Conservation (phyloP, 2,888 invertebrate species). For the Xylocampa areola region DNA sequence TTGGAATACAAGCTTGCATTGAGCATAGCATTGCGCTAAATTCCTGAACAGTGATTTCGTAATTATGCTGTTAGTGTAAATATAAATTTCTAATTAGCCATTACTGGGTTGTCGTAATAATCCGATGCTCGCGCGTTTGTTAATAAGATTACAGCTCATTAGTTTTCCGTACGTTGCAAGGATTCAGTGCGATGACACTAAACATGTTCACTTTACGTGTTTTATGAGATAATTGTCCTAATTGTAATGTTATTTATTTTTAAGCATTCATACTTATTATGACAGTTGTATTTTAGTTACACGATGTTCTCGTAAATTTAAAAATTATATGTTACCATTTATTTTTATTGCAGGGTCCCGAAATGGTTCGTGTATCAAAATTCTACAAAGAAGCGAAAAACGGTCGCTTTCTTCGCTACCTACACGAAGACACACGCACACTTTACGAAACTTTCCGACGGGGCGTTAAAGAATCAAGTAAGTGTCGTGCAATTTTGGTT, state of each 20-base stretch:
- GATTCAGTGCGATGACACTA: conserved; percentile 80
- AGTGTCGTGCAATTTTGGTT: conserved; percentile 76
- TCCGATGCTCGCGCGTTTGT: conserved; percentile 46
- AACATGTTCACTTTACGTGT: conserved; percentile 30
- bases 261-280: conserved; percentile 11
- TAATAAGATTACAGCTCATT: conserved; percentile 83
- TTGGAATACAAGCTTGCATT: conserved; percentile 23
- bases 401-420: conserved; percentile 95
- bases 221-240: conserved; percentile 18
- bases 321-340: background rate
- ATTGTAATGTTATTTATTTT: conserved; percentile 7
- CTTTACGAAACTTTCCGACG: conserved; percentile 97
- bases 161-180: conserved; percentile 70
- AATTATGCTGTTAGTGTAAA: conserved; percentile 25
- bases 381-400: conserved; percentile 97
- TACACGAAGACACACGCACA: conserved; percentile 96
- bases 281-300: background rate
- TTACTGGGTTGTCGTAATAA: conserved; percentile 46
- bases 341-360: conserved; percentile 93
- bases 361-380: conserved; percentile 96
- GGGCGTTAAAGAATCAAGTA: conserved; percentile 97
- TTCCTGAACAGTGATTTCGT: conserved; percentile 35
- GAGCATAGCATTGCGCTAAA: conserved; percentile 22
- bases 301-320: no score
- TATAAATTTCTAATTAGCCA: conserved; percentile 46